Conservation (phyloP, 2,113 vertebrate species). For the Malurus elegans region DNA sequence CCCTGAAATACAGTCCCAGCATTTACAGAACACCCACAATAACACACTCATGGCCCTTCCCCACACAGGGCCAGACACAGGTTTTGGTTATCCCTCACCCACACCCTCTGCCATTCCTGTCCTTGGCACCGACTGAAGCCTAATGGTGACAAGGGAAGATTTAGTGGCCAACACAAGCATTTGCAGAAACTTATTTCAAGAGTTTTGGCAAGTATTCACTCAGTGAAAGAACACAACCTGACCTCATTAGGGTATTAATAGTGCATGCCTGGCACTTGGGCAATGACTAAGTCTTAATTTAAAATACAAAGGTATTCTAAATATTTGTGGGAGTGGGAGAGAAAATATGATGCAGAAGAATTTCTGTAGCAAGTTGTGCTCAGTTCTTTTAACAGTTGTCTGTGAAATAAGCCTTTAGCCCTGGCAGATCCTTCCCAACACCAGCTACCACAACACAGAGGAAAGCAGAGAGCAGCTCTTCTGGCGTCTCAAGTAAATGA, state of each 20-base stretch:
- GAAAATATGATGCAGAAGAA: background rate
- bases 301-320: conserved; percentile 50
- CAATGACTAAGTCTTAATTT: conserved; percentile 16
- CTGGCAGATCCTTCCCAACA: background rate
- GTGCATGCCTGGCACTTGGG: background rate
- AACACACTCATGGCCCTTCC: accelerated
- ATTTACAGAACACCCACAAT: accelerated
- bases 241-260: conserved; percentile 53
- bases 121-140: background rate
- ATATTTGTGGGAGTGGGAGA: conserved; percentile 3
- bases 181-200: conserved; percentile 1
- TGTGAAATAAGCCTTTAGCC: background rate
- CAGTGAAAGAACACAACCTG: conserved; percentile 3
- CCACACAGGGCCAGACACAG: background rate
- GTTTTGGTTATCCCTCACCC: background rate
- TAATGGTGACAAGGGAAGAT: background rate
- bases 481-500: background rate
- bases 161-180: background rate
- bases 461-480: background rate
- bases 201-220: conserved; percentile 24
- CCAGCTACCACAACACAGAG: background rate
- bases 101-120: background rate
- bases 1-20: background rate
- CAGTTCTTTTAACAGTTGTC: background rate
- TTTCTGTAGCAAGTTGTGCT: background rate